Evolutionary conservation across 2,888 invertebrate species (phyloP).

Genomic region (Hyalella azteca): DNA sequence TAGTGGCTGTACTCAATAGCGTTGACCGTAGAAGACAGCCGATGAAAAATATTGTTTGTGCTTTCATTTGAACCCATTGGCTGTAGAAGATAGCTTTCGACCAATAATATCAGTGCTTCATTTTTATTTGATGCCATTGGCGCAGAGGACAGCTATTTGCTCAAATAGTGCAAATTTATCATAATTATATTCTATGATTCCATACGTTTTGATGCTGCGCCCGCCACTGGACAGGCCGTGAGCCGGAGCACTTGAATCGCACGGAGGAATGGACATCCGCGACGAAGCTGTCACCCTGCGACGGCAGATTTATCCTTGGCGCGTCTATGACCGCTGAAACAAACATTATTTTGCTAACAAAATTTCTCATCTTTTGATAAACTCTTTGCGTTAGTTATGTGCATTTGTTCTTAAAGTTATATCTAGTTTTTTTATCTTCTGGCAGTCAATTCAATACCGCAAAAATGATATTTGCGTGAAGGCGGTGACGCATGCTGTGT

Average conservation of each 20-base stretch:
- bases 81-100: background rate
- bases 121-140: background rate
- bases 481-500: no score
- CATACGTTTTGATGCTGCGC: background rate
- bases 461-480: no score
- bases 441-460: no score
- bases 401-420: no score
- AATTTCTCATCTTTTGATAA: no score
- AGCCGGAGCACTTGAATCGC: slow-evolving; percentile 40
- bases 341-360: no score
- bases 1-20: no score
- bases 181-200: background rate
- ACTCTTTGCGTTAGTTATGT: no score
- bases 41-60: no score
- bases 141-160: background rate
- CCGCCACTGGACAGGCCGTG: slow-evolving; percentile 38
- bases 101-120: background rate
- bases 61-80: background rate
- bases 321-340: background rate
- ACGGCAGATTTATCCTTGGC: background rate
- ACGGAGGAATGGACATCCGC: slow-evolving; percentile 7
- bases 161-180: background rate
- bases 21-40: no score
- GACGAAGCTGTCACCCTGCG: background rate
- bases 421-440: no score